Evolutionary conservation across 1,140 invertebrate species (phyloP), one percentile per base, ranked within the genome.

Genomic region (Leptinotarsa defecta): DNA sequence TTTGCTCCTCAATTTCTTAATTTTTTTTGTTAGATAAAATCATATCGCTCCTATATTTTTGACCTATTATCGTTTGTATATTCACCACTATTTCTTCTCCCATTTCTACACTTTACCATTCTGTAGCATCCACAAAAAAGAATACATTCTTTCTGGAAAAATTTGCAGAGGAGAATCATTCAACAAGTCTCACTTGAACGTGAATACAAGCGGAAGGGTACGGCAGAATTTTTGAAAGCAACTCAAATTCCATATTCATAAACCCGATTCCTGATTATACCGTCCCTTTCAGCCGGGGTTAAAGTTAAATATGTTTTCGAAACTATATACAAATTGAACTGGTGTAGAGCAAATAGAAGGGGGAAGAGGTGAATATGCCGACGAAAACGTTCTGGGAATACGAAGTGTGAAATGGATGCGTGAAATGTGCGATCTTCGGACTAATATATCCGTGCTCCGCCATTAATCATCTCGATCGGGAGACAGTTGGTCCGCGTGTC

Each of bases 391-490:
- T 76, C 74, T 71, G 49, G 68, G 75, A 64, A 74, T 63, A 71
- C 69, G 69, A 78, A 76, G 74, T 71, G 78, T 61, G 73, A 75
- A 76, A 74, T 74, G 72, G 74, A 74, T 71, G 68, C 71, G 67
- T 73, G 49, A 57, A 73, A 68, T 76, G 49, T 70, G 68, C 64
- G 68, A 57, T 71, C 57, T 70, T 43, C 63, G 61, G 68, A 57
- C 48, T 61, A 71, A 73, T 73, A 76, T 64, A 70, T 76, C 62
- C 69, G 67, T 52, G 72, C 65, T 57, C 19, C 5, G 68, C 48
- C 74, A 71, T 71, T 75, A 71, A 75, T 71, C 57, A 65, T 71
- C 43, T 43, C 74, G 63, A 65, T 64, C 62, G 43, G n/a, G 61
- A 75, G 62, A 68, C 65, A 68, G 73, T 34, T 24, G 65, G 49